Base-by-base conservation (phyloP, 1,140 invertebrate genomes). In the Drosophila truncata region DNA sequence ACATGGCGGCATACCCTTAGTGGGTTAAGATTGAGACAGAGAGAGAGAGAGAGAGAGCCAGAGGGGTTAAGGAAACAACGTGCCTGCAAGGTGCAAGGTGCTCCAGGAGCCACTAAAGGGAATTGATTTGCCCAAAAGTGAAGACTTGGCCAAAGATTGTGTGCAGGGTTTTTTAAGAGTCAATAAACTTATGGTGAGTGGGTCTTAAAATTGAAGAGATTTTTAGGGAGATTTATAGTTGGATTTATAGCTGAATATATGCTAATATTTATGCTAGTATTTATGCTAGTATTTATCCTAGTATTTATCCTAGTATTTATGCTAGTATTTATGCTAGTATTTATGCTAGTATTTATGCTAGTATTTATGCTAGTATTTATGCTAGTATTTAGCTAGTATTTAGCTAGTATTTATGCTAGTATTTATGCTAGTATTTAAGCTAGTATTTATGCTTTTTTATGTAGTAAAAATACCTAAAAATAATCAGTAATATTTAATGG, bases 81-180 rank as follows among this genome's bases (percentile, higher is more conserved):
- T 42, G 63, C n/a, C 29, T 49, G 52, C 50, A 65, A 58, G 60
- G 44, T 80, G 66, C 82, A 87, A 69, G 47, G 16, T 50, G 59
- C 52, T 65, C 31, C 31, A 16, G 41, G 20, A 27, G 74, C 85
- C 81, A 88, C 85, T 88, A 81, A 88, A 90, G 84, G 85, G 85
- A 88, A 88, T 88, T 88, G 85, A 88, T 88, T 88, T 84, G 67
- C 79, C 57, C 73, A 78, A 50, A 50, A 27, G 47, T 18, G 50
- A 54, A 44, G 23, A 72, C 67, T 72, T 72, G 10, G 35, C 52
- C 33, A 37, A 39, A 72, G 66, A 72, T 50, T 57, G 64, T 50
- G 33, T 9, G 33, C 20, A 1, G 9, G 0, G 4, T 16, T 55
- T 23, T 23, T 37, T 23, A 11, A 37, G 4, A 37, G 52, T 55